These are phyloP conservation scores for Danio tinwini DNA, from an alignment of 2,797 vertebrate genomes.

Conservation along the genomic window DNA sequence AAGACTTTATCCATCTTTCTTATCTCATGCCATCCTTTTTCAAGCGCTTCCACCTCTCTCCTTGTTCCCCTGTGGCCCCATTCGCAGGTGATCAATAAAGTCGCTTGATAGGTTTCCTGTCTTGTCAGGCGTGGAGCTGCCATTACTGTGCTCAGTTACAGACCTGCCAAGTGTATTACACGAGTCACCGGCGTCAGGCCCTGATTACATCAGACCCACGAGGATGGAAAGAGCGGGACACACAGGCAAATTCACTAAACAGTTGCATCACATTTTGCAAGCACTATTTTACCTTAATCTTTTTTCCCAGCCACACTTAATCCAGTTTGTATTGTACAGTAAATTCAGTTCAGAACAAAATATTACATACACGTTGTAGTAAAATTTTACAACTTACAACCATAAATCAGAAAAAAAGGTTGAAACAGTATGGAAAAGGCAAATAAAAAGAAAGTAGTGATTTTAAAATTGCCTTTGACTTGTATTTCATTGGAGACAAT, in stretches of 20 bases:
- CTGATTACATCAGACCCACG: slow-evolving; percentile 52
- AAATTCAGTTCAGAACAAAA: too few species aligned
- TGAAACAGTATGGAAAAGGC: too few species aligned
- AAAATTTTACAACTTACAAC: too few species aligned
- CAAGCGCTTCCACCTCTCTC: slow-evolving; percentile 46
- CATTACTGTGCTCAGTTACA: slow-evolving; percentile 57
- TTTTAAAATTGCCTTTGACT: too few species aligned
- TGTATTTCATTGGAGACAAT: too few species aligned
- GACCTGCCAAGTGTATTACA: slow-evolving; percentile 60
- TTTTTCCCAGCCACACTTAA: neutral
- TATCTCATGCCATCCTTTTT: slow-evolving; percentile 39
- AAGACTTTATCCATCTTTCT: slow-evolving; percentile 55
- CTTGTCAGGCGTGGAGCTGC: slow-evolving; percentile 56
- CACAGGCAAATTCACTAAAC: slow-evolving; percentile 14
- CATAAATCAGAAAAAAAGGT: too few species aligned
- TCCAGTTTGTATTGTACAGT: neutral
- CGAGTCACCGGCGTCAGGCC: slow-evolving; percentile 44
- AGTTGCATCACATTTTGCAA: neutral
- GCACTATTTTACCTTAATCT: neutral
- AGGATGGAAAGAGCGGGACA: slow-evolving; percentile 23
- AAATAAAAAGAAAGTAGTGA: too few species aligned
- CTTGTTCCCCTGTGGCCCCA: slow-evolving; percentile 42
- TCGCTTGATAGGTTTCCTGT: slow-evolving; percentile 57
- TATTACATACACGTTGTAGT: too few species aligned
- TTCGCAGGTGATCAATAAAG: slow-evolving; percentile 62